Base-by-base conservation (phyloP, 53 echinoderm and acorn worm genomes). In the Crossaster papposus region DNA sequence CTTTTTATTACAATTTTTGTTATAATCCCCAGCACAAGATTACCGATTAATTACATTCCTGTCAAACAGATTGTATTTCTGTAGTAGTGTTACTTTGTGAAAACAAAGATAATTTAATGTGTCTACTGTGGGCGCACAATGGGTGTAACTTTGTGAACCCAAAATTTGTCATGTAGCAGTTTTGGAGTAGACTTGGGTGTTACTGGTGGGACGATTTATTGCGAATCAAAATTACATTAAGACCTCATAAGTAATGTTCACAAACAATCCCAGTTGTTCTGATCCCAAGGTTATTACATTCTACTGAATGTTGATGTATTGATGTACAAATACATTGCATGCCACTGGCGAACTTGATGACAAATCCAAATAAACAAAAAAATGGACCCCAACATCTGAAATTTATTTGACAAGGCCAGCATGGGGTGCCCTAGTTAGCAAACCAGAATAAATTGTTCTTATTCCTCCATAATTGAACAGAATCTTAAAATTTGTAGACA, bases 351-450 rank as follows among this genome's bases (percentile, higher is more conserved):
- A n/a, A 35, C 74, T 4, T 73, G 33, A 73, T 12, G 74, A 73
- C 33, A 35, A 15, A 73, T 73, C 17, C n/a, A n/a, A n/a, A n/a
- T n/a, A 31, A 2, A 73, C 14, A 35, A 73, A 32, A 73, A 12
- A 14, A 13, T 35, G 34, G n/a, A 73, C 34, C 74, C 35, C 4
- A 73, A 73, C 74, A 73, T 34, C 74, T 14, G 0, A 17, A 73
- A 73, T 73, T 33, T 73, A 35, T 33, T 72, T 34, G 74, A 73
- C 74, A 73, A 20, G 74, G 74, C 14, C 74, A 32, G 35, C 74
- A 7, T 73, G 35, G 33, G 74, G 74, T 73, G 74, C 35, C 74
- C 34, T 36, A n/a, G n/a, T n/a, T n/a, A 17, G 4, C 24, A 28
- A 4, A 30, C 20, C 12, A n/a, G n/a, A n/a, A n/a, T n/a, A n/a